These are phyloP conservation scores for Gastrophryne carolinensis DNA, from an alignment of 2,797 vertebrate species.

Conservation along the genomic window DNA sequence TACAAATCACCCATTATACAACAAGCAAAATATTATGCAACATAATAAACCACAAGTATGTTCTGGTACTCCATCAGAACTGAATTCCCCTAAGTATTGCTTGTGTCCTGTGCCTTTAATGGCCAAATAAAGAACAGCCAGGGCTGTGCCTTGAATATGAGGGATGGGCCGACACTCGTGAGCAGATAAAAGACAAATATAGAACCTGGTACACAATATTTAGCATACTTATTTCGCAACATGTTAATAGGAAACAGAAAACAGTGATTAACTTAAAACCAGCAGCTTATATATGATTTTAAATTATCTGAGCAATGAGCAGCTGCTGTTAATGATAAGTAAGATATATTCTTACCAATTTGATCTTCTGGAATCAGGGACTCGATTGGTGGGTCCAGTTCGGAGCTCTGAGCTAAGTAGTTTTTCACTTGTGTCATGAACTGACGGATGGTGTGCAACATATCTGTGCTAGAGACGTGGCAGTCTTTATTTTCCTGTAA, in stretches of 20 bases:
- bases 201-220: not conserved
- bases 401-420: constrained; percentile 90
- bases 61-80: not conserved
- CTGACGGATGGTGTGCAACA: constrained; percentile 91
- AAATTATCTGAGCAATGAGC: not conserved
- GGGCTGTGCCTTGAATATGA: not conserved
- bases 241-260: not conserved
- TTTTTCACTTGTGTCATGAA: constrained; percentile 98
- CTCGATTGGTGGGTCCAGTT: constrained; percentile 90
- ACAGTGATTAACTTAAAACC: not conserved
- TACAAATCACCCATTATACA: not conserved
- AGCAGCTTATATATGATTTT: not conserved
- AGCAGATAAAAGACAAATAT: not conserved
- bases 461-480: constrained; percentile 87
- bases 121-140: constrained; percentile 30
- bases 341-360: constrained; percentile 78
- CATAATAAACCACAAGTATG: not conserved
- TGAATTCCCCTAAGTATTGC: not conserved
- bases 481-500: constrained; percentile 91
- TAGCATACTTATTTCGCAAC: not conserved
- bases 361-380: constrained; percentile 93
- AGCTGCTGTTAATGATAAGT: not conserved
- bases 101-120: not conserved
- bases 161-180: too few relatives aligned
- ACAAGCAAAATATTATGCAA: not conserved